Evolutionary conservation across 2,888 invertebrate genomes (phyloP), one percentile per base, ranked within the genome.

Genomic region (Diarsia mendica): DNA sequence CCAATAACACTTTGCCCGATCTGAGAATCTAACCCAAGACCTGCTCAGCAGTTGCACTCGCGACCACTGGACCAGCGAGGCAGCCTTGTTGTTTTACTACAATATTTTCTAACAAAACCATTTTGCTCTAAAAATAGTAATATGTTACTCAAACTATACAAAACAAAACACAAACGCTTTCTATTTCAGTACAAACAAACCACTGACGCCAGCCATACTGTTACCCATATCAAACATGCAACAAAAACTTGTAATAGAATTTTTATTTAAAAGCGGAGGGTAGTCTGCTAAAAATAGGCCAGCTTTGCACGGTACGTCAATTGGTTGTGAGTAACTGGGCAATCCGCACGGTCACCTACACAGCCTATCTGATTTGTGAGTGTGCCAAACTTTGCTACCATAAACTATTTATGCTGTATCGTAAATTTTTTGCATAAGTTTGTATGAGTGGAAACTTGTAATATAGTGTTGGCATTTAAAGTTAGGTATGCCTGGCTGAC

Each of bases 301-400:
- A 20, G 28, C n/a, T 82, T 28, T 70, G 61, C 58, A 69, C 60
- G 67, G 65, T 60, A 63, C 53, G 70, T 69, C 44, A 39, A 20
- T 33, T 60, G 46, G 67, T 23, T 71, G 66, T 55, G 69, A 83
- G 39, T 39, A 39, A 39, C 39, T n/a, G n/a, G 39, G 72, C 68
- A 69, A 67, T 72, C 51, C 75, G 58, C 68, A 67, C 67, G 63
- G 75, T 58, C 72, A 72, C 84, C 80, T 67, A 79, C 69, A 70
- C 48, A 13, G 49, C 15, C 28, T 80, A 80, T 84, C 82, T 75
- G 84, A 82, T 80, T 82, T 82, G 82, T 53, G 55, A 55, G 55
- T 64, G 51, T 84, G 82, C 82, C 80, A 82, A 73, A 79, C 67
- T 79, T n/a, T 18, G 20, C 49, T 67, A 70, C 69, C 60, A 44